Conservation (phyloP, 1,140 invertebrate genomes). For the Drosophila equinoxialis region DNA sequence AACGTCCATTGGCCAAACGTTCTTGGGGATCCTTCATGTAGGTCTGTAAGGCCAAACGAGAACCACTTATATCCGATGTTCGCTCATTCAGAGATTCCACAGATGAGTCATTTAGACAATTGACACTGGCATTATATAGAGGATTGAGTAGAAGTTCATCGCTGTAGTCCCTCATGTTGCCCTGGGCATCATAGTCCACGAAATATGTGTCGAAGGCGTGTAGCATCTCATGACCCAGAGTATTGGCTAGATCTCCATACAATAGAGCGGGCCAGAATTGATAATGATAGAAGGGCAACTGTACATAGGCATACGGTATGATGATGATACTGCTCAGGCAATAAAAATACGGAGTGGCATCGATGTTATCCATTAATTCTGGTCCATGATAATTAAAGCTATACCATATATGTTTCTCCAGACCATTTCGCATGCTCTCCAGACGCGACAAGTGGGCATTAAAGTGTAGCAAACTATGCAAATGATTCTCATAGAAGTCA, state of each 20-base stretch:
- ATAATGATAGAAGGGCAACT: slow-evolving; percentile 62
- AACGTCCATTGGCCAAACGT: slow-evolving; percentile 29
- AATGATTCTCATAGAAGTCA: slow-evolving; percentile 62
- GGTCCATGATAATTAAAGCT: slow-evolving; percentile 72
- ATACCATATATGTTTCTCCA: slow-evolving; percentile 48
- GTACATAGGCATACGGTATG: slow-evolving; percentile 71
- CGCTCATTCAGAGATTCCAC: slow-evolving; percentile 56
- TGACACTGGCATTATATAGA: slow-evolving; percentile 33
- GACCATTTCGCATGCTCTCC: slow-evolving; percentile 34
- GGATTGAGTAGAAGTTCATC: slow-evolving; percentile 46
- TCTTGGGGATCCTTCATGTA: slow-evolving; percentile 40
- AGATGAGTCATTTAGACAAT: slow-evolving; percentile 50
- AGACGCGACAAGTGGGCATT: slow-evolving; percentile 45
- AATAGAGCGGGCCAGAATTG: slow-evolving; percentile 64
- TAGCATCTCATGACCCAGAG: slow-evolving; percentile 71
- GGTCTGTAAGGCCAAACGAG: slow-evolving; percentile 61
- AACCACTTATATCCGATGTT: slow-evolving; percentile 68
- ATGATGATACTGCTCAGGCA: slow-evolving; percentile 70
- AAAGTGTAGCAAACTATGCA: slow-evolving; percentile 54
- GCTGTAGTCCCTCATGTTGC: slow-evolving; percentile 53
- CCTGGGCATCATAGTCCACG: slow-evolving; percentile 61
- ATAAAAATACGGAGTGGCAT: slow-evolving; percentile 73
- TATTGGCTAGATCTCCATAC: slow-evolving; percentile 71
- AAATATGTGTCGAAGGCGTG: slow-evolving; percentile 69
- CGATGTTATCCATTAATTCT: slow-evolving; percentile 59